Base-by-base conservation (phyloP, 2,113 vertebrate species). In the Eira barbara region DNA sequence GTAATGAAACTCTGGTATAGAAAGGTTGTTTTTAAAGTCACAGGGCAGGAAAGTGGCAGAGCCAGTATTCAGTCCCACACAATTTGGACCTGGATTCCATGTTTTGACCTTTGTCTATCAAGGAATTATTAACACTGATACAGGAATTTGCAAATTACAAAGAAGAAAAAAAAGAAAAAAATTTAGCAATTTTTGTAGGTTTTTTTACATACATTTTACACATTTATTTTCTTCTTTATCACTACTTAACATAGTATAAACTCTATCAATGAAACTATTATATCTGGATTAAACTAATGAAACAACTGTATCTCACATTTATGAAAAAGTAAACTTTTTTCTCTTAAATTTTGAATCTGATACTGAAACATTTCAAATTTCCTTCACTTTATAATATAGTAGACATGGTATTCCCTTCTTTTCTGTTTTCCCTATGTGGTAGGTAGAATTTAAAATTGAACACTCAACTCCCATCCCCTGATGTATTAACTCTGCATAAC, bases 241-340 rank as follows among this genome's bases (percentile, higher is more conserved):
- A 92, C 49, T 74, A 11, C n/a, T 49, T 96, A 39, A 36, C 10
- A 25, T 55, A 36, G 5, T 67, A 88, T 57, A 80, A 83, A 49
- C 2, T 79, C 49, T 55, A 73, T 49, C 39, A 49, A 61, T 95
- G 34, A 96, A 80, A 47, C 9, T 94, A 71, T 4, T 78, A 27
- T 7, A 74, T 85, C 13, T 73, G 79, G 20, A 29, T 57, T 71
- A 81, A 95, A 76, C 17, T 21, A 89, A 74, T 55, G 36, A 78
- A 89, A 65, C 14, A 73, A 86, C 0, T 57, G 15, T 71, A 47
- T 39, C 25, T 67, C 31, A 74, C 23, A 47, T 91, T 57, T 57
- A 94, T 47, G 9, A 86, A 31, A 87, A 73, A 94, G 5, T 91
- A 84, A 81, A 82, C 2, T 27, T 57, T 79, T 89, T 83, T 39